Base-by-base conservation (phyloP, 2,888 invertebrate genomes). In the Drosophila pseudotakahashii region DNA sequence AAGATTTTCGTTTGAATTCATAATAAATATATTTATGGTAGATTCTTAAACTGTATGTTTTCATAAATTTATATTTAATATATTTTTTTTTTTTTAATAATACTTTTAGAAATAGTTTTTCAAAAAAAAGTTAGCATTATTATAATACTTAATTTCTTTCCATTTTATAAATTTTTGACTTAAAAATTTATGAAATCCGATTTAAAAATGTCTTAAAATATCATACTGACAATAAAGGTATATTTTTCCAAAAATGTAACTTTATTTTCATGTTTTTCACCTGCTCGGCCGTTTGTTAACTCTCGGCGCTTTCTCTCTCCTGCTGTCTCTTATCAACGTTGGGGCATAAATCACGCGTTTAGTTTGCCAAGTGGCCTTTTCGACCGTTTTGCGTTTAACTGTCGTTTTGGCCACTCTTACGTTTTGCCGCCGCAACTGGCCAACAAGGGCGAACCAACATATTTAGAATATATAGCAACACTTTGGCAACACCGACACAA, bases 381-480 rank as follows among this genome's bases (percentile, higher is more conserved):
- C 70, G 73, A 75, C 76, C 75, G 77, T 73, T 77, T 88, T 77
- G 71, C 80, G 83, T 78, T 83, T 76, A 86, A 83, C 81, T 88
- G 81, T 80, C 78, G 73, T 67, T 83, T 73, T 67, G 77, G 75
- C 77, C 76, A 75, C 78, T 83, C 80, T 62, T 55, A 69, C 63
- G 67, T 32, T 32, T 39, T 23, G 41, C 37, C 34, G 44, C 48
- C 54, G 52, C 73, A 68, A 62, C 72, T 66, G 80, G 70, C 68
- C 74, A 73, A 67, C 66, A 52, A 63, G 75, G 72, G 79, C 76
- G 55, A 70, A 75, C 82, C 83, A 78, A 84, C 83, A 88, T 89
- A 84, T 85, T 85, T 85, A 85, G 84, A 85, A 85, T 89, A 85
- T 89, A 85, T 89, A 89, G 84, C 84, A 85, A 85, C 89, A 87